Conservation (phyloP, 2,113 vertebrate genomes). For the Planiliza haematocheilus region DNA sequence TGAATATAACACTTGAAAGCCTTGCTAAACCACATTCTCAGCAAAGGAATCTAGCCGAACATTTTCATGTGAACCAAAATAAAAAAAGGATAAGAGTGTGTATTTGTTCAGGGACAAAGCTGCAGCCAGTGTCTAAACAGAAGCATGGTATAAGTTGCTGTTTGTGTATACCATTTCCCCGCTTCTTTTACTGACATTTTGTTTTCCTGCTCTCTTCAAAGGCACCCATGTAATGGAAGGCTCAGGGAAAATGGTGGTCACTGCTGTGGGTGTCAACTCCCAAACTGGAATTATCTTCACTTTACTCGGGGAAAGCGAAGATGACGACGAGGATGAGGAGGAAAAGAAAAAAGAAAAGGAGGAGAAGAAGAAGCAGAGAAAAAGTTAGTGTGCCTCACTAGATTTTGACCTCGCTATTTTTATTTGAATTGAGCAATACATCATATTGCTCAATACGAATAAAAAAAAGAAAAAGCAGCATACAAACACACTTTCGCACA, state of each 20-base stretch:
- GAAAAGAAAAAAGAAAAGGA: conserved; percentile 92
- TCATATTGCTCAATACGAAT: too few species aligned
- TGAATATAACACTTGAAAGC: conserved; percentile 31
- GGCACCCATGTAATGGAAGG: conserved; percentile 99
- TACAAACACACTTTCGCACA: not conserved
- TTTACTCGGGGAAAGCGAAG: conserved; percentile 90
- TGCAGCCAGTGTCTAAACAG: not conserved
- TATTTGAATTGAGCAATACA: not conserved
- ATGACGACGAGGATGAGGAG: conserved; percentile 94
- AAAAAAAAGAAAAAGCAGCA: not conserved
- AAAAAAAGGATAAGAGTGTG: not conserved
- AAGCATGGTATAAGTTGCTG: conserved; percentile 3
- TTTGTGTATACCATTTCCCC: conserved; percentile 19
- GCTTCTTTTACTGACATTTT: conserved; percentile 29
- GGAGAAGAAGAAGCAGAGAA: conserved; percentile 95
- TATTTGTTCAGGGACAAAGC: not conserved
- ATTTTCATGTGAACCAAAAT: conserved; percentile 21
- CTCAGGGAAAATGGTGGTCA: conserved; percentile 98
- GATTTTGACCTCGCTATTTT: not conserved
- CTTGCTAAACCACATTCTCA: conserved; percentile 18
- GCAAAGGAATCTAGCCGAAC: conserved; percentile 32
- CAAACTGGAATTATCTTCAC: conserved; percentile 99
- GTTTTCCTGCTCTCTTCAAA: conserved; percentile 73
- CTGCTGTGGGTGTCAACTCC: conserved; percentile 96
- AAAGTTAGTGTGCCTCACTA: conserved; percentile 85